Evolutionary conservation across 1,140 invertebrate species (phyloP), one percentile per base, ranked within the genome.

Genomic region (Daktulosphaira vitifoliae): DNA sequence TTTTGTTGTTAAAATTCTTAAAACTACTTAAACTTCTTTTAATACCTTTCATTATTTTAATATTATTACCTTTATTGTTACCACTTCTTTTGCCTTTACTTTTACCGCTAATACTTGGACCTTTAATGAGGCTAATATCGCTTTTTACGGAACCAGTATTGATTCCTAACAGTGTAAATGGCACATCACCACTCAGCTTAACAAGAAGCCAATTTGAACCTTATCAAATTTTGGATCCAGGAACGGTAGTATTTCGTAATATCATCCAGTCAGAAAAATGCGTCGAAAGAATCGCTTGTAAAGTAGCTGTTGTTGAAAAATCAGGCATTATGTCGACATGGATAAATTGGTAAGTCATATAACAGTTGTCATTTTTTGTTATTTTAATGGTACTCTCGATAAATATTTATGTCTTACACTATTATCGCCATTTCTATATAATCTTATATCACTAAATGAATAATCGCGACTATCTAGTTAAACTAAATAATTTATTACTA

Each of bases 291-390:
- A 66, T 68, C 9, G 67, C 67, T 5, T 68, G 67, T 51, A 23
- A 59, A 29, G 42, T 68, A 18, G 67, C 65, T 8, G 25, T 48
- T 2, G 59, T 38, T 3, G 66, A 66, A 48, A 46, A 68, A 20
- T 15, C 54, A 1, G 46, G 22, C 4, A 20, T 66, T 11, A 33
- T 51, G 1, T 37, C 65, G 1, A 9, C 54, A 1, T 50, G 54
- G 52, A 54, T 68, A 8, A 66, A 66, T 18, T 66, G 67, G 67
- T 68, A 53, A 52, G 29, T n/a, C n/a, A n/a, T n/a, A n/a, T n/a
- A n/a, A n/a, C n/a, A n/a, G n/a, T n/a, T n/a, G n/a, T n/a, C n/a
- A n/a, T n/a, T n/a, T n/a, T n/a, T n/a, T n/a, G n/a, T n/a, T n/a
- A n/a, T n/a, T n/a, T n/a, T n/a, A n/a, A n/a, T n/a, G n/a, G n/a